These are phyloP conservation scores for Emydoidea blandingii DNA, from an alignment of 2,797 vertebrate species.

Conservation along the genomic window DNA sequence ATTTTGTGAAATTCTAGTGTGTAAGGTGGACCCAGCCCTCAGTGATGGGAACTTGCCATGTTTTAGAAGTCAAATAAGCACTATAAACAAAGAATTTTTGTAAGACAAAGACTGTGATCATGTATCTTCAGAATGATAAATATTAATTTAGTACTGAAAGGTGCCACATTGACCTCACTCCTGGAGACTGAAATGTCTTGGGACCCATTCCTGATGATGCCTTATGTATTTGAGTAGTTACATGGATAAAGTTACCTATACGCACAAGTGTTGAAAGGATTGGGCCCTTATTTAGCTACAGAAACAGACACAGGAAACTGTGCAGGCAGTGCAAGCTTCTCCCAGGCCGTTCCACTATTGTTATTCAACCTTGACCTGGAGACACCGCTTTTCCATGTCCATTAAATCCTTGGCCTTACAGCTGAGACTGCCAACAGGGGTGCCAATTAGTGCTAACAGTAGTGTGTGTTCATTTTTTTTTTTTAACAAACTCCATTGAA, in stretches of 20 bases:
- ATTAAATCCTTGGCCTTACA: slow-evolving; percentile 25
- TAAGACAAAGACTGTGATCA: not conserved
- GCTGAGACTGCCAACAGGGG: slow-evolving; percentile 25
- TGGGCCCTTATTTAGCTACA: not conserved
- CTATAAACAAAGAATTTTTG: not conserved
- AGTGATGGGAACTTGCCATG: not conserved
- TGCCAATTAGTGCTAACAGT: slow-evolving; percentile 50
- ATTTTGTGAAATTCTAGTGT: not conserved
- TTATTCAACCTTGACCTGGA: slow-evolving; percentile 34
- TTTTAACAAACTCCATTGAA: slow-evolving; percentile 47
- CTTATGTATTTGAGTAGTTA: not conserved
- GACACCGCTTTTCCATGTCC: slow-evolving; percentile 23
- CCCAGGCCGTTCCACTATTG: not conserved
- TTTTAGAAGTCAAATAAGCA: not conserved
- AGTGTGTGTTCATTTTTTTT: slow-evolving; percentile 29
- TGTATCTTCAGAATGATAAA: not conserved
- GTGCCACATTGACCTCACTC: not conserved
- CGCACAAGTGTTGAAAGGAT: not conserved
- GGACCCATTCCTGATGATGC: not conserved
- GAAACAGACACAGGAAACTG: rapidly evolving
- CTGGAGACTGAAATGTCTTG: not conserved
- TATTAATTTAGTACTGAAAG: not conserved
- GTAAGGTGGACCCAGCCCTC: not conserved
- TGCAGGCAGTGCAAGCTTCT: not conserved
- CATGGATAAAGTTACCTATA: not conserved